phyloP scores from a whole-genome alignment of 2,888 invertebrate genomes.

The Drosophila mulleri region DNA sequence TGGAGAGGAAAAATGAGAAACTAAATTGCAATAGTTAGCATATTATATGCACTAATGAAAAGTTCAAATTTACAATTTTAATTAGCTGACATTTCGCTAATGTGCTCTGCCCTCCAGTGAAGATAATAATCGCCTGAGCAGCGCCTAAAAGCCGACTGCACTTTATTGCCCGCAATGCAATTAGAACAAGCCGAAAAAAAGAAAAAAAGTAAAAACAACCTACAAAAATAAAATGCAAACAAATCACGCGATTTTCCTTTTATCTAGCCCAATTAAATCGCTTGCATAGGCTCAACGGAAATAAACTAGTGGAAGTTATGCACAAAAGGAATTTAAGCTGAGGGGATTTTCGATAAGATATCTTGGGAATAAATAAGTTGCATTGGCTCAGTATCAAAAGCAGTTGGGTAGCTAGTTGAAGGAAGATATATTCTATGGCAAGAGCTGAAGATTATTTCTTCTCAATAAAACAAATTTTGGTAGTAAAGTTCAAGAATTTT shows the following conservation, averaged over 20 bases:
- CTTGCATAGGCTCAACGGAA: not conserved
- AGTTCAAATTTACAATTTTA: conserved; percentile 75
- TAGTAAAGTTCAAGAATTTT: too few species aligned
- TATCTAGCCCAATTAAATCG: conserved; percentile 17
- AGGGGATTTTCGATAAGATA: too few species aligned
- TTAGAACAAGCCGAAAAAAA: conserved; percentile 9
- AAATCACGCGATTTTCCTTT: conserved; percentile 40
- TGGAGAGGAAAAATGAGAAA: conserved; percentile 1
- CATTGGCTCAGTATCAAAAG: not conserved
- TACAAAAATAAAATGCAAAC: conserved; percentile 19
- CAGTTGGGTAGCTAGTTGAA: too few species aligned
- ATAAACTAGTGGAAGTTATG: not conserved
- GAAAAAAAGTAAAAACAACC: conserved; percentile 6
- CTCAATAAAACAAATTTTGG: not conserved
- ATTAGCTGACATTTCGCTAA: conserved; percentile 67
- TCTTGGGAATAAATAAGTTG: not conserved
- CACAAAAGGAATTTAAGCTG: not conserved
- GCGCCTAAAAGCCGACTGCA: conserved; percentile 32
- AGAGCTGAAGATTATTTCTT: not conserved
- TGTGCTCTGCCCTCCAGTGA: conserved; percentile 40
- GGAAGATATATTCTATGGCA: not conserved
- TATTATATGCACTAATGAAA: conserved; percentile 50
- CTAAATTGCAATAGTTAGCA: conserved; percentile 49
- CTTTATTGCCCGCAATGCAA: conserved; percentile 26
- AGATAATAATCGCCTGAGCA: conserved; percentile 30